Conservation (phyloP, 1,140 invertebrate genomes). For the Drosophila cardini region DNA sequence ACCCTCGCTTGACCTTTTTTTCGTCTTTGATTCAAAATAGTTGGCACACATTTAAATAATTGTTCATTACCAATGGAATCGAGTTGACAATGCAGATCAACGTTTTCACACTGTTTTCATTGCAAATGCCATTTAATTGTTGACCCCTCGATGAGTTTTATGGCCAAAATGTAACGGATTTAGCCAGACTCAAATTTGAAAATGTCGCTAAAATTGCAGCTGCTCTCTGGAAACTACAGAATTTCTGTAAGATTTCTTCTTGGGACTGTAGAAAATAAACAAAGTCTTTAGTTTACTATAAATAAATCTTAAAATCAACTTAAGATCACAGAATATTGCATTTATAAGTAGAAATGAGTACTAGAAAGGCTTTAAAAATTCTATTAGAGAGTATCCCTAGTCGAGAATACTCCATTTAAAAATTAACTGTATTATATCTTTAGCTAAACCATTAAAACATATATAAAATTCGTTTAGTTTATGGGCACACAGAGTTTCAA, state of each 20-base stretch:
- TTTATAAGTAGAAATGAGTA: too few relatives aligned
- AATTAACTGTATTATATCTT: too few relatives aligned
- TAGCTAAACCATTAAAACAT: too few relatives aligned
- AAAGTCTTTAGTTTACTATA: neutral
- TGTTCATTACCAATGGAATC: constrained; percentile 61
- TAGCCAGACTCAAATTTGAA: constrained; percentile 20
- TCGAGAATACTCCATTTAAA: too few relatives aligned
- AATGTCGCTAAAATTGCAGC: constrained; percentile 26
- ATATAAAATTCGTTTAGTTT: too few relatives aligned
- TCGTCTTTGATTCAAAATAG: constrained; percentile 66
- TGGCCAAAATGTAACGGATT: constrained; percentile 63
- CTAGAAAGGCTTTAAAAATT: too few relatives aligned
- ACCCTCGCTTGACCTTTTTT: constrained; percentile 69
- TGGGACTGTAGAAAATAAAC: neutral
- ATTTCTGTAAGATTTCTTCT: neutral
- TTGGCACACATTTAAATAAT: constrained; percentile 73
- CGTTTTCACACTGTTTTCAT: constrained; percentile 59
- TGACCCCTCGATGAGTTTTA: constrained; percentile 58
- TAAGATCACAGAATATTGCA: too few relatives aligned
- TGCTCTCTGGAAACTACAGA: constrained; percentile 3
- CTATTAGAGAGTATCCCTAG: too few relatives aligned
- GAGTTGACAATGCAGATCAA: constrained; percentile 37
- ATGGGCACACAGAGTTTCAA: too few relatives aligned
- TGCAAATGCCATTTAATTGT: constrained; percentile 79
- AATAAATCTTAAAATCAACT: neutral